Evolutionary conservation across 2,113 vertebrate genomes (phyloP).

Genomic region (Copsychus sechellarum): DNA sequence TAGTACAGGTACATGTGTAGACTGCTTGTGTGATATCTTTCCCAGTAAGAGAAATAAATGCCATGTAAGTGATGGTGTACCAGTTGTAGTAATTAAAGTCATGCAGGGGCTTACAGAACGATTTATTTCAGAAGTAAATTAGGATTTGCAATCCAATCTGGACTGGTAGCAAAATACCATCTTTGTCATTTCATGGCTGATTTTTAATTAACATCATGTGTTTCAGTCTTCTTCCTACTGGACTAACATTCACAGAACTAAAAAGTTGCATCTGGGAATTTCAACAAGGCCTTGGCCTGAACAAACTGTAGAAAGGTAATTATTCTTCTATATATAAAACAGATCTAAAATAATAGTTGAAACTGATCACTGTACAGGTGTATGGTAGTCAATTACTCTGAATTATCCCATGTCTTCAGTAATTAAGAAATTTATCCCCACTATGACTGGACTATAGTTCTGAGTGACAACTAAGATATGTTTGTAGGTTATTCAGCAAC

Average conservation of each 20-base stretch:
- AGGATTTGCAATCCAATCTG: not conserved
- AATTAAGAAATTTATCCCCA: not conserved
- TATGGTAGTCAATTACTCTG: not conserved
- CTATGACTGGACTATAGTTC: not conserved
- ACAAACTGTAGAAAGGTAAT: not conserved
- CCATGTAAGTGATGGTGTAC: not conserved
- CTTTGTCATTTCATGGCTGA: not conserved
- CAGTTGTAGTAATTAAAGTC: not conserved
- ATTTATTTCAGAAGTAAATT: not conserved
- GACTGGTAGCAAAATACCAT: not conserved
- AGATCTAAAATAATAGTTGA: not conserved
- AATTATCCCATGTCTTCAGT: not conserved
- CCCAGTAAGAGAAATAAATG: not conserved
- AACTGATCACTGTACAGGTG: fast-evolving
- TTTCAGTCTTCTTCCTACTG: not conserved
- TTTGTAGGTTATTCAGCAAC: not conserved
- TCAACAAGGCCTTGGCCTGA: not conserved
- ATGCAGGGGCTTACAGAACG: fast-evolving
- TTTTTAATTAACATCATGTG: not conserved
- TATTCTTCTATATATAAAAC: not conserved
- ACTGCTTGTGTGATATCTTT: not conserved
- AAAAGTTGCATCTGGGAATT: not conserved
- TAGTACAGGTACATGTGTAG: not conserved
- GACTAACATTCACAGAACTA: not conserved
- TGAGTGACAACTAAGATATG: not conserved